Evolutionary conservation across 2,888 invertebrate genomes (phyloP).

Genomic region (Drosophila austrosaltans): DNA sequence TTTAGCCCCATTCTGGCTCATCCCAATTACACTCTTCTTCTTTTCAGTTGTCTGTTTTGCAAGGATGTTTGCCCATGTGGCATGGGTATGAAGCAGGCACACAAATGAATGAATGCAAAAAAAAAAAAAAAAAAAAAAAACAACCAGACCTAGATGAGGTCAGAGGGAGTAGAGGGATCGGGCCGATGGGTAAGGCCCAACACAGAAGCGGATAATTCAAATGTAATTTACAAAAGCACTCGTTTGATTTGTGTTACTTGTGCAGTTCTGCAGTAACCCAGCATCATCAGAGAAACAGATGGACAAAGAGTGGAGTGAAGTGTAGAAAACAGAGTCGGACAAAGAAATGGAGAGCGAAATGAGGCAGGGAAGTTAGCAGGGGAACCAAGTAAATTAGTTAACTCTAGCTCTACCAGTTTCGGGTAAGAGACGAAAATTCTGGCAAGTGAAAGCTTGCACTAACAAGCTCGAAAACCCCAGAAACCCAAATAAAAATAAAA

Average conservation of each 20-base stretch:
- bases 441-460: slow-evolving; percentile 37
- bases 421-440: slow-evolving; percentile 9
- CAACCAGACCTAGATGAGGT: neutral
- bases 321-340: neutral
- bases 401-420: slow-evolving; percentile 33
- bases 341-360: neutral
- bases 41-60: slow-evolving; percentile 39
- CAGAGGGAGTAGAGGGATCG: neutral
- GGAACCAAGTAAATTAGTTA: slow-evolving; percentile 61
- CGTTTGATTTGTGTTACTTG: slow-evolving; percentile 76
- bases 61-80: slow-evolving; percentile 70
- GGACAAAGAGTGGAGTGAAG: slow-evolving; percentile 6
- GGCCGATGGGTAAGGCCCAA: neutral
- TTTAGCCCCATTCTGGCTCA: slow-evolving; percentile 41
- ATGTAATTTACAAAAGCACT: slow-evolving; percentile 79
- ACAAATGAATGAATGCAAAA: slow-evolving; percentile 57
- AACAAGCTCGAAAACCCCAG: slow-evolving; percentile 41
- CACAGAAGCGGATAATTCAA: slow-evolving; percentile 69
- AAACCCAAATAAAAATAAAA: slow-evolving; percentile 36
- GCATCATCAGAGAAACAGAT: neutral
- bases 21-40: neutral
- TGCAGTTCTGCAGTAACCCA: slow-evolving; percentile 23
- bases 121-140: slow-evolving; percentile 5
- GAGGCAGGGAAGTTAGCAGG: neutral
- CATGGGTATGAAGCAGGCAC: slow-evolving; percentile 30